phyloP scores from a whole-genome alignment of 2,888 invertebrate genomes.

The Cataglyphis albicans region DNA sequence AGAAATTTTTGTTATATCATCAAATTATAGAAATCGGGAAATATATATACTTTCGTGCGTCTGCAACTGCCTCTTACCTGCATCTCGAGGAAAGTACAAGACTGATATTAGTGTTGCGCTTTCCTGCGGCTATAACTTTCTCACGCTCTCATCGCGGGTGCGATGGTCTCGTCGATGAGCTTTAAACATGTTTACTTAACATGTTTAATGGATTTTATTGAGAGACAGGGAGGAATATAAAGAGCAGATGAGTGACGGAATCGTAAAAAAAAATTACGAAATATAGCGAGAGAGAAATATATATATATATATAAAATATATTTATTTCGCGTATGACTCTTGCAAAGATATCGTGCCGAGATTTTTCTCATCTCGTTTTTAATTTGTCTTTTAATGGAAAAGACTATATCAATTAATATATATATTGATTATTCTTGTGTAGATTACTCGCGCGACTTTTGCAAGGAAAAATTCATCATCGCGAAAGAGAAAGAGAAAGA shows the following conservation, averaged over 20 bases:
- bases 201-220: slow-evolving; percentile 66
- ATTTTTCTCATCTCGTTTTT: slow-evolving; percentile 61
- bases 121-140: slow-evolving; percentile 59
- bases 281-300: slow-evolving; percentile 49
- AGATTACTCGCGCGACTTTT: slow-evolving; percentile 68
- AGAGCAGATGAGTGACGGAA: slow-evolving; percentile 38
- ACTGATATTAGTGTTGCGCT: slow-evolving; percentile 24
- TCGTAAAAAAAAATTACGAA: slow-evolving; percentile 58
- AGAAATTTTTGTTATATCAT: neutral
- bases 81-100: slow-evolving; percentile 38
- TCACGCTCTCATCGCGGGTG: slow-evolving; percentile 70
- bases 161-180: slow-evolving; percentile 68
- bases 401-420: slow-evolving; percentile 73
- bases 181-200: slow-evolving; percentile 64
- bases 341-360: slow-evolving; percentile 75
- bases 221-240: slow-evolving; percentile 48
- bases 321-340: slow-evolving; percentile 78
- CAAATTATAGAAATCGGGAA: neutral
- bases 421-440: slow-evolving; percentile 64
- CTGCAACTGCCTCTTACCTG: slow-evolving; percentile 60
- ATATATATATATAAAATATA: slow-evolving; percentile 76
- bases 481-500: slow-evolving; percentile 43
- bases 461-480: slow-evolving; percentile 59
- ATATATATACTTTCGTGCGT: slow-evolving; percentile 4
- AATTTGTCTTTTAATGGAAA: slow-evolving; percentile 64